Evolutionary conservation across 2,113 vertebrate species (phyloP).

Genomic region (Sorex araneus): DNA sequence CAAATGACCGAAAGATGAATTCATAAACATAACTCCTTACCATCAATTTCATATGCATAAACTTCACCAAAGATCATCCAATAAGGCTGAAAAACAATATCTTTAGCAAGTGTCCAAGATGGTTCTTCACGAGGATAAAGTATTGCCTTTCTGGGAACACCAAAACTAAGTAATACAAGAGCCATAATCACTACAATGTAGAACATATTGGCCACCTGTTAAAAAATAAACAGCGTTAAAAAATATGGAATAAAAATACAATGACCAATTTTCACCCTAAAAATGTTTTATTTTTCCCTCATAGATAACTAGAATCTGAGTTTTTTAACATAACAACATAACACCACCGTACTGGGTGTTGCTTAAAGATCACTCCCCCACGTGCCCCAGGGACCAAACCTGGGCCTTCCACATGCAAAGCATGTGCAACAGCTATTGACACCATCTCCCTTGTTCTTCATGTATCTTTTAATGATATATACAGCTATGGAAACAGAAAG

Average conservation of each 20-base stretch:
- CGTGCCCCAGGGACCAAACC: too few species aligned
- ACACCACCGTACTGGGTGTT: too few species aligned
- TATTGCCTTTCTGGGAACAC: slow-evolving; percentile 98
- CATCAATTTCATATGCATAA: slow-evolving; percentile 99
- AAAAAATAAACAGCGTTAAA: slow-evolving; percentile 67
- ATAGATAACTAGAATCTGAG: slow-evolving; percentile 2
- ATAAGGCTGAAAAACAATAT: slow-evolving; percentile 98
- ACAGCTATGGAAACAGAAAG: background rate
- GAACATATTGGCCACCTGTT: slow-evolving; percentile 99
- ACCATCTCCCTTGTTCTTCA: too few species aligned
- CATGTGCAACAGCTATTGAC: too few species aligned
- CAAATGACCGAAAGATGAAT: slow-evolving; percentile 47
- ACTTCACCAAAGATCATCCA: slow-evolving; percentile 99
- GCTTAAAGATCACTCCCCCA: too few species aligned
- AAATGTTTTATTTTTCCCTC: slow-evolving; percentile 38
- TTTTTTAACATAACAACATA: slow-evolving; percentile 37
- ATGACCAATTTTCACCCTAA: slow-evolving; percentile 52
- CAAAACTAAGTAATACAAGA: slow-evolving; percentile 97
- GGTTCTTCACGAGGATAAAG: slow-evolving; percentile 95
- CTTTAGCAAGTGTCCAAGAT: slow-evolving; percentile 96
- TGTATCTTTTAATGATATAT: background rate
- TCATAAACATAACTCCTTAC: slow-evolving; percentile 89
- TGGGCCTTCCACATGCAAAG: too few species aligned
- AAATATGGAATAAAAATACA: slow-evolving; percentile 55
- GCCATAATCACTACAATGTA: slow-evolving; percentile 99